These are phyloP conservation scores for Falco concolor DNA, from an alignment of 2,797 vertebrate genomes.

Conservation along the genomic window DNA sequence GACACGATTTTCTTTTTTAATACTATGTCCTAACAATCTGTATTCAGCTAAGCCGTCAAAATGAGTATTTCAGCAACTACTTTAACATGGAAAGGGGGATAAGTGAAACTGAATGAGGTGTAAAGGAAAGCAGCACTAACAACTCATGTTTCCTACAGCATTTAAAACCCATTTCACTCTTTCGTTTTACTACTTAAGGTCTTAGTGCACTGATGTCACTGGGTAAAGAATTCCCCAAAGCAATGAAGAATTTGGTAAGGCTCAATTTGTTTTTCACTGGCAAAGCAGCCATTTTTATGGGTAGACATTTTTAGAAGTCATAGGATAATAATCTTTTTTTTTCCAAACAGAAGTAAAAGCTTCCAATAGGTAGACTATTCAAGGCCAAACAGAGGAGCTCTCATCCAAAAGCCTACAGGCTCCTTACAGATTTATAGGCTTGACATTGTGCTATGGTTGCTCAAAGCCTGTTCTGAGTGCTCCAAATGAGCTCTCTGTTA, in stretches of 20 bases:
- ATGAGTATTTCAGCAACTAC: rapidly evolving
- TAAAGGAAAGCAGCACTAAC: not conserved
- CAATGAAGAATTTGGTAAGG: rapidly evolving
- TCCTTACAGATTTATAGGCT: not conserved
- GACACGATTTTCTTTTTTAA: rapidly evolving
- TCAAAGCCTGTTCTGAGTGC: not conserved
- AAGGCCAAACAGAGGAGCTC: not conserved
- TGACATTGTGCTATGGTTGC: not conserved
- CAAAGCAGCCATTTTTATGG: not conserved
- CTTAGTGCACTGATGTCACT: not conserved
- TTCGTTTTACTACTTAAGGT: not conserved
- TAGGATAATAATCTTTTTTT: not conserved
- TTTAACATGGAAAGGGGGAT: not conserved
- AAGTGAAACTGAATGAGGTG: not conserved
- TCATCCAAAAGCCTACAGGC: not conserved
- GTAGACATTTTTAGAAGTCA: not conserved
- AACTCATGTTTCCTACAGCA: rapidly evolving
- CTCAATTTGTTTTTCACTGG: not conserved
- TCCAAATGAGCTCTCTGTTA: not conserved
- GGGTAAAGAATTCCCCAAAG: rapidly evolving
- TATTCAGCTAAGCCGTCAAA: not conserved
- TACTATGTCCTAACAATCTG: not conserved
- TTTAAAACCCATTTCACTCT: not conserved
- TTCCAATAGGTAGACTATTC: not conserved
- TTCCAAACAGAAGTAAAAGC: not conserved